These are phyloP conservation scores for Brachyistius frenatus DNA, from an alignment of 2,113 vertebrate species.

Conservation along the genomic window DNA sequence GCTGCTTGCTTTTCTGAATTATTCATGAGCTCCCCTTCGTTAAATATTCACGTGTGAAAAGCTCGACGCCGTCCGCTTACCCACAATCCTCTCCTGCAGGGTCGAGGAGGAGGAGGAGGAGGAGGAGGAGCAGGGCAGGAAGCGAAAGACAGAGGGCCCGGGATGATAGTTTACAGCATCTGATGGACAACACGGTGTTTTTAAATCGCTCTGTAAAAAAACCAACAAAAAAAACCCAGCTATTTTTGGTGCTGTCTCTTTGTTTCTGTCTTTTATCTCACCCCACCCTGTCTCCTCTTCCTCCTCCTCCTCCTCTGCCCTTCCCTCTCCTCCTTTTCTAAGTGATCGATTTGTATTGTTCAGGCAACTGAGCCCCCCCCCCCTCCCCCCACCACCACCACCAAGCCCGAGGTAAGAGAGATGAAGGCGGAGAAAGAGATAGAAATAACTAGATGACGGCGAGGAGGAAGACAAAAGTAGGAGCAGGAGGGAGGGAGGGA, in stretches of 20 bases:
- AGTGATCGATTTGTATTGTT: slow-evolving; percentile 83
- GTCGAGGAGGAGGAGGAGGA: not conserved
- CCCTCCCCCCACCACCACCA: slow-evolving; percentile 7
- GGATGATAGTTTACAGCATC: slow-evolving; percentile 16
- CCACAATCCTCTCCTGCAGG: slow-evolving; percentile 66
- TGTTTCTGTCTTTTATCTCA: slow-evolving; percentile 45
- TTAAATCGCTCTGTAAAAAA: slow-evolving; percentile 22
- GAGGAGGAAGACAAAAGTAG: slow-evolving; percentile 42
- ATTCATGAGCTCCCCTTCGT: slow-evolving; percentile 77
- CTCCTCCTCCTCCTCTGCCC: slow-evolving; percentile 12
- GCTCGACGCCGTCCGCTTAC: slow-evolving; percentile 65
- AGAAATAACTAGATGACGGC: slow-evolving; percentile 69
- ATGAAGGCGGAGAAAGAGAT: slow-evolving; percentile 42
- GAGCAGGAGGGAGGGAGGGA: slow-evolving; percentile 30
- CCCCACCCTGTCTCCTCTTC: slow-evolving; percentile 26
- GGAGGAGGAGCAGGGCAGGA: slow-evolving; percentile 29
- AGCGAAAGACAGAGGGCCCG: slow-evolving; percentile 7
- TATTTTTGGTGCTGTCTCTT: slow-evolving; percentile 46
- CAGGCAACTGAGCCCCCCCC: slow-evolving; percentile 77
- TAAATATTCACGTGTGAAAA: slow-evolving; percentile 85
- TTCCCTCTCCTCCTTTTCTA: slow-evolving; percentile 42
- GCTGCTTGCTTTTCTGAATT: slow-evolving; percentile 80
- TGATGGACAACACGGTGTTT: not conserved
- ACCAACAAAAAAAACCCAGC: too few species aligned
- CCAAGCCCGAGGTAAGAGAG: slow-evolving; percentile 66